phyloP scores from a whole-genome alignment of 2,113 vertebrate species.

The Columba livia region DNA sequence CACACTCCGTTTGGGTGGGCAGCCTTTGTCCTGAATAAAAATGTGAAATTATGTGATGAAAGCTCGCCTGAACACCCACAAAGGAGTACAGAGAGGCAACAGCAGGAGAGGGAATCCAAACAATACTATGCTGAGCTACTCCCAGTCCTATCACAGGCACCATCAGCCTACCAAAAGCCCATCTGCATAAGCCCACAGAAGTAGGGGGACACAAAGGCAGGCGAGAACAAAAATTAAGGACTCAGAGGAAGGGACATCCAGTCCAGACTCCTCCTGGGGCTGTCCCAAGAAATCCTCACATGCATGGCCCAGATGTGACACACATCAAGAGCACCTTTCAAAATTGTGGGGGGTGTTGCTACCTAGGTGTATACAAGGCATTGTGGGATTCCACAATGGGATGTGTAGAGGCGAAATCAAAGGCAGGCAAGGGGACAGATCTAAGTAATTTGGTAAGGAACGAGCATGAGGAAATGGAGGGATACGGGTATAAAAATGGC shows the following conservation, averaged over 20 bases:
- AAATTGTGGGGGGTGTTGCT: fast-evolving
- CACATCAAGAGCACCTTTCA: not conserved
- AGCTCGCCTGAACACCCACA: not conserved
- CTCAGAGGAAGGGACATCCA: not conserved
- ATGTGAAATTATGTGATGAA: not conserved
- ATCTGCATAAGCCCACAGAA: not conserved
- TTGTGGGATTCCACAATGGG: not conserved
- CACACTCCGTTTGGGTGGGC: not conserved
- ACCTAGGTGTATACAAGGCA: not conserved
- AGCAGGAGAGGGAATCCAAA: not conserved
- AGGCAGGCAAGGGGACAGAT: not conserved
- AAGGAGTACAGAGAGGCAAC: not conserved
- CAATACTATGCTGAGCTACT: not conserved
- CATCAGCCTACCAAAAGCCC: not conserved
- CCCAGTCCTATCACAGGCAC: not conserved
- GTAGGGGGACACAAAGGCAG: not conserved
- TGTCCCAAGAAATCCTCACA: not conserved
- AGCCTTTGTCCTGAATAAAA: not conserved
- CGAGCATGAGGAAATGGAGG: not conserved
- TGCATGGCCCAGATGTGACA: not conserved
- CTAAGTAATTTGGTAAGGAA: not conserved
- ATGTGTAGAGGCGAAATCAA: not conserved
- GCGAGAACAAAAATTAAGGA: not conserved
- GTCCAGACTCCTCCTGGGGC: not conserved
- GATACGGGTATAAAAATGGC: not conserved